Evolutionary conservation across 2,797 vertebrate genomes (phyloP).

Genomic region (Notolabrus celidotus): DNA sequence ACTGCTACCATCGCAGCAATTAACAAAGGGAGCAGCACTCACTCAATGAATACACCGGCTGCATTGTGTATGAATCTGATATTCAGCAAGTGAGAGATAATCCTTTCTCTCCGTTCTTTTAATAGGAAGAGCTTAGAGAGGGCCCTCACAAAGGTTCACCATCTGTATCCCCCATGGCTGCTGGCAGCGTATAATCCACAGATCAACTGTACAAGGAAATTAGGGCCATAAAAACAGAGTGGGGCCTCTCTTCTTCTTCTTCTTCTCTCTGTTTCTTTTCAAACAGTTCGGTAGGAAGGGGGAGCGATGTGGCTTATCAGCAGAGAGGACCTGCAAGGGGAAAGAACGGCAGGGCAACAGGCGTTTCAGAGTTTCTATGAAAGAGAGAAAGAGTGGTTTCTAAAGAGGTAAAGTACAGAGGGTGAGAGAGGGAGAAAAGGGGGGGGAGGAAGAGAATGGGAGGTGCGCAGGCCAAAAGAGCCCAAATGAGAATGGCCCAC

Average conservation of each 20-base stretch:
- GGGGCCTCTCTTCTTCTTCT: conserved; percentile 71
- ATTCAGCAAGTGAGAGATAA: conserved; percentile 84
- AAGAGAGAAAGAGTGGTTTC: conserved; percentile 47
- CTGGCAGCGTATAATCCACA: conserved; percentile 78
- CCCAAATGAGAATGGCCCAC: conserved; percentile 82
- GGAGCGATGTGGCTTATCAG: conserved; percentile 69
- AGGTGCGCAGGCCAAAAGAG: conserved; percentile 79
- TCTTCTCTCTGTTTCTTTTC: conserved; percentile 65
- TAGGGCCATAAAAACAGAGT: conserved; percentile 79
- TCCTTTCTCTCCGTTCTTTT: conserved; percentile 81
- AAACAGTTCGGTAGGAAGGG: conserved; percentile 59
- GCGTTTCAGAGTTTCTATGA: conserved; percentile 60
- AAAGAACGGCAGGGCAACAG: conserved; percentile 62
- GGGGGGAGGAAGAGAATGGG: conserved; percentile 38
- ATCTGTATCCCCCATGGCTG: conserved; percentile 80
- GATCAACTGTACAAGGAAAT: conserved; percentile 83
- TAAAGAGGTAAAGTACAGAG: conserved; percentile 58
- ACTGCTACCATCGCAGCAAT: conserved; percentile 57
- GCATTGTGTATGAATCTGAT: conserved; percentile 81
- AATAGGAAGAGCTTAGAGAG: conserved; percentile 82
- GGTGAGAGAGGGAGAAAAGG: neutral
- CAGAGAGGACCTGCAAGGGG: conserved; percentile 64
- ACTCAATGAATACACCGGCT: conserved; percentile 65
- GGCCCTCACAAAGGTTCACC: conserved; percentile 80
- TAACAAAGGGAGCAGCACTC: conserved; percentile 77